These are phyloP conservation scores for Andrena chrysosceles DNA, from an alignment of 2,888 invertebrate species.

Conservation along the genomic window DNA sequence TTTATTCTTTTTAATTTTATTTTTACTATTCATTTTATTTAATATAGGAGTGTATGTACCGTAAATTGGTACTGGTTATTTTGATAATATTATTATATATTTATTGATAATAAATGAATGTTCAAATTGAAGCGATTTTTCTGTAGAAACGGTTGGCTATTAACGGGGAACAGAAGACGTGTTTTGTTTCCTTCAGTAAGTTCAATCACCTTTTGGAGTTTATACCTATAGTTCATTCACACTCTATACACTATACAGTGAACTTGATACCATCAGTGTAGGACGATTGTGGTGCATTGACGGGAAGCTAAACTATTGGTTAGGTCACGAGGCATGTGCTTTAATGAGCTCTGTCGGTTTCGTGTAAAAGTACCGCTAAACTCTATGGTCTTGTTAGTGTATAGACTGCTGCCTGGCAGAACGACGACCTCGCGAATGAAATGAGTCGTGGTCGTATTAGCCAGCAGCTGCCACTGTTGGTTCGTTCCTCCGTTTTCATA, in stretches of 20 bases:
- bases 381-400: slow-evolving; percentile 32
- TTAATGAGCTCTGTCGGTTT: slow-evolving; percentile 54
- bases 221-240: not conserved
- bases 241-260: not conserved
- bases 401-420: slow-evolving; percentile 52
- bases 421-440: slow-evolving; percentile 71
- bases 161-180: too few relatives aligned
- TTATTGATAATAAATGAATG: too few relatives aligned
- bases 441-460: slow-evolving; percentile 52
- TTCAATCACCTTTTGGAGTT: not conserved
- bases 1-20: too few relatives aligned
- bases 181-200: too few relatives aligned
- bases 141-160: too few relatives aligned
- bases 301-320: slow-evolving; percentile 30
- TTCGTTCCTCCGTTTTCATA: slow-evolving; percentile 66
- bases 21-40: too few relatives aligned
- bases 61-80: too few relatives aligned
- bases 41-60: too few relatives aligned
- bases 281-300: not conserved
- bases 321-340: slow-evolving; percentile 45
- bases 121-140: too few relatives aligned
- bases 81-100: too few relatives aligned
- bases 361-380: slow-evolving; percentile 68
- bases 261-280: not conserved
- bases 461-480: slow-evolving; percentile 66